Base-by-base conservation (phyloP, 1,140 invertebrate species). In the Solenopsis fugax region DNA sequence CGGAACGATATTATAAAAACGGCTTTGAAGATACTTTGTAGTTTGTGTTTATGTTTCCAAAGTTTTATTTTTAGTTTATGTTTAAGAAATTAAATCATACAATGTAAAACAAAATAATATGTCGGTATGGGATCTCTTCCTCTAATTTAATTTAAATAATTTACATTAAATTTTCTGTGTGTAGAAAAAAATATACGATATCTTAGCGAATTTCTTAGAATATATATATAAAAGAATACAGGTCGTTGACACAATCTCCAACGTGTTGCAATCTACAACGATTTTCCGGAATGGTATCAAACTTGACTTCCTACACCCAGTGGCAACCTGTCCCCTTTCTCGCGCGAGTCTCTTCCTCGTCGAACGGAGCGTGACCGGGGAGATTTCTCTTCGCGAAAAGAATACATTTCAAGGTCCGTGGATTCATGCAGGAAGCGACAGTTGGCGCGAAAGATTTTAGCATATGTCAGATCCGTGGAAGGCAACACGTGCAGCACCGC, bases 341-440 rank as follows among this genome's bases (percentile, higher is more conserved):
- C 29, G 76, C 54, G 67, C 52, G 67, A 86, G 58, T 29, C 72
- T 84, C 73, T 90, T 88, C 56, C 50, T 81, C 45, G 86, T 67
- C 24, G 78, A 72, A 29, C 84, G 48, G 29, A 91, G 78, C 89
- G 85, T 89, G 80, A 91, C 90, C 77, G 65, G 58, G 56, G 41
- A 87, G 90, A 91, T 91, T 91, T 65, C 89, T 90, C 90, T 92
- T 89, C 81, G 88, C 75, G 67, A 88, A 69, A 69, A 81, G 94
- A 94, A 95, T 95, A 94, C 67, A 95, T 95, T 95, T 94, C 93
- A 95, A 94, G 94, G 90, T 94, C 65, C 87, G 88, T 93, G 93
- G 90, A 87, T 89, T 87, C 87, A 91, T 81, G 91, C 94, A 95
- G 94, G 94, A 95, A 95, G 91, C 90, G 93, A 94, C 94, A 94